Evolutionary conservation across 2,888 invertebrate species (phyloP).

Genomic region (Anarsia innoxiella): DNA sequence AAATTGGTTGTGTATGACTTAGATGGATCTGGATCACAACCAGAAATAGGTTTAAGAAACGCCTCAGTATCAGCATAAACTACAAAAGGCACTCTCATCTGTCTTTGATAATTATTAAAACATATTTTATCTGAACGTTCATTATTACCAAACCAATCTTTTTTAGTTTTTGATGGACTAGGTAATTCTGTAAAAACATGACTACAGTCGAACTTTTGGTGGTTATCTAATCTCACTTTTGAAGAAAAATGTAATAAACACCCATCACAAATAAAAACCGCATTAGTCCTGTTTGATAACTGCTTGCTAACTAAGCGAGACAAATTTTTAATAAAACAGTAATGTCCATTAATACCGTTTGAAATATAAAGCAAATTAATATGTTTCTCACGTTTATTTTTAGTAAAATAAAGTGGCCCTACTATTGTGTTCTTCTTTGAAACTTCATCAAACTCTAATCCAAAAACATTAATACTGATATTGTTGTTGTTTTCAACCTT

Average conservation of each 20-base stretch:
- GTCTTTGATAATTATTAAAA: slow-evolving; percentile 17
- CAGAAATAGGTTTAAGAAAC: slow-evolving; percentile 16
- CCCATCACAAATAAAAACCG: slow-evolving; percentile 17
- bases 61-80: slow-evolving; percentile 1
- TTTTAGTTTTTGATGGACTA: slow-evolving; percentile 11
- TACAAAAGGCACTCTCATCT: slow-evolving; percentile 16
- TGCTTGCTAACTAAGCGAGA: slow-evolving; percentile 22
- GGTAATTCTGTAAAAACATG: slow-evolving; percentile 18
- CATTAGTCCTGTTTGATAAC: slow-evolving; percentile 10
- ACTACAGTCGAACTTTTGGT: slow-evolving; percentile 17
- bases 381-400: slow-evolving; percentile 15
- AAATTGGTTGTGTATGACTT: slow-evolving; percentile 21
- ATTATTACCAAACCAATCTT: slow-evolving; percentile 17
- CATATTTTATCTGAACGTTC: slow-evolving; percentile 14
- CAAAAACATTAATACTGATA: slow-evolving; percentile 27
- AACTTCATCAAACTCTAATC: slow-evolving; percentile 20
- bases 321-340: slow-evolving; percentile 14
- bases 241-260: slow-evolving; percentile 10
- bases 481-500: slow-evolving; percentile 21
- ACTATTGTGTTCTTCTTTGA: slow-evolving; percentile 5
- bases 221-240: neutral
- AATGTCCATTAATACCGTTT: slow-evolving; percentile 16
- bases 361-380: slow-evolving; percentile 23
- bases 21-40: slow-evolving; percentile 18
- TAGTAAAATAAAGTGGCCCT: slow-evolving; percentile 24